These are phyloP conservation scores for Diarsia dahlii DNA, from an alignment of 2,888 invertebrate genomes.

Conservation along the genomic window DNA sequence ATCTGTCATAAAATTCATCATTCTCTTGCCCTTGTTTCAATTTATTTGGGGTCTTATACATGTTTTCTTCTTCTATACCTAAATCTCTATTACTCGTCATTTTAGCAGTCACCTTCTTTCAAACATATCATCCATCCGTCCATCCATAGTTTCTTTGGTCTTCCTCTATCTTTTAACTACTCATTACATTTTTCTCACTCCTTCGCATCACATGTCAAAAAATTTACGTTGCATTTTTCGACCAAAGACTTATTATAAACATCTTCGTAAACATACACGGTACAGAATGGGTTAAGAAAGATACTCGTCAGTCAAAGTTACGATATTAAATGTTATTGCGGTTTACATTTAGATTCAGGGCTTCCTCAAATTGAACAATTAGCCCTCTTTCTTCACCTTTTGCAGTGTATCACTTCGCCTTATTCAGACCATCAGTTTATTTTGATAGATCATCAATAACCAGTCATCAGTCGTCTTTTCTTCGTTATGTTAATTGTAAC, in stretches of 20 bases:
- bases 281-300: background rate
- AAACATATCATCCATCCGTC: no score
- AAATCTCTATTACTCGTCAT: no score
- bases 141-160: no score
- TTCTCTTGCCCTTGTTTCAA: no score
- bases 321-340: background rate
- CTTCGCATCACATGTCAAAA: no score
- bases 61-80: no score
- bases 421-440: background rate
- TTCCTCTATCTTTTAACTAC: no score
- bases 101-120: no score
- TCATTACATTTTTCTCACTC: no score
- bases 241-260: background rate
- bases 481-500: background rate
- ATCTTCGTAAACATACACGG: background rate
- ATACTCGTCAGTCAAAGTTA: background rate
- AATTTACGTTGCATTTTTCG: background rate
- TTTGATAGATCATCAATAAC: background rate
- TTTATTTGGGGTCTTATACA: no score
- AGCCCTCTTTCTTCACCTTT: background rate
- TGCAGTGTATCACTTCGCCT: background rate
- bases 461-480: background rate
- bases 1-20: no score
- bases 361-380: background rate
- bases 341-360: background rate